Evolutionary conservation across 2,888 invertebrate genomes (phyloP).

Genomic region (Cremastinae sp.): DNA sequence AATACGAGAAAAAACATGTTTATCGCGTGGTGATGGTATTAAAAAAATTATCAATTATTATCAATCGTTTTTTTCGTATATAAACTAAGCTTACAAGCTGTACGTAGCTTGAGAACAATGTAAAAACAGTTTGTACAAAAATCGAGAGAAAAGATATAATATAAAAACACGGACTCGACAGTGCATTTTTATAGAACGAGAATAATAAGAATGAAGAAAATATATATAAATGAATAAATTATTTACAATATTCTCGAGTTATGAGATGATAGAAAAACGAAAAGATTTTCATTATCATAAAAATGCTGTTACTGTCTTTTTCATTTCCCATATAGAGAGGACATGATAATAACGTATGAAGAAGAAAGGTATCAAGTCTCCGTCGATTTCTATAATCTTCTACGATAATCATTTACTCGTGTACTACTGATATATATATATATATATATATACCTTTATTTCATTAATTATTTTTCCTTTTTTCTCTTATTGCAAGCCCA

Average conservation of each 20-base stretch:
- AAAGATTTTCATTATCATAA: slow-evolving; percentile 6
- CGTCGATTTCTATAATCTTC: slow-evolving; percentile 37
- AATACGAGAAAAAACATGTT: slow-evolving; percentile 68
- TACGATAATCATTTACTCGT: slow-evolving; percentile 34
- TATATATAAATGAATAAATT: slow-evolving; percentile 64
- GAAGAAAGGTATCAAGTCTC: slow-evolving; percentile 23
- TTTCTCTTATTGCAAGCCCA: slow-evolving; percentile 66
- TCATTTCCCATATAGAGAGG: background rate
- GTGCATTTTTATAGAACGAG: slow-evolving; percentile 60
- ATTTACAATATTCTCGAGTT: slow-evolving; percentile 56
- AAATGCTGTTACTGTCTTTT: slow-evolving; percentile 2
- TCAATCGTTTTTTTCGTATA: slow-evolving; percentile 58
- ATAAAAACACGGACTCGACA: slow-evolving; percentile 72
- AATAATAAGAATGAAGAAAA: slow-evolving; percentile 67
- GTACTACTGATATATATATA: slow-evolving; percentile 34
- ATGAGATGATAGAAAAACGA: slow-evolving; percentile 36
- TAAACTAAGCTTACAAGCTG: slow-evolving; percentile 69
- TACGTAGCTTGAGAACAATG: slow-evolving; percentile 70
- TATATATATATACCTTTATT: background rate
- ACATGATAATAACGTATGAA: slow-evolving; percentile 27
- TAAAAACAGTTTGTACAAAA: slow-evolving; percentile 80
- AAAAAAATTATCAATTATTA: slow-evolving; percentile 62
- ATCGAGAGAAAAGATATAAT: slow-evolving; percentile 76
- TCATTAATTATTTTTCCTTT: slow-evolving; percentile 11
- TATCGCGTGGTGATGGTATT: slow-evolving; percentile 69